Conservation (phyloP, 2,888 invertebrate genomes). For the Aphelenchoides bicaudatus region DNA sequence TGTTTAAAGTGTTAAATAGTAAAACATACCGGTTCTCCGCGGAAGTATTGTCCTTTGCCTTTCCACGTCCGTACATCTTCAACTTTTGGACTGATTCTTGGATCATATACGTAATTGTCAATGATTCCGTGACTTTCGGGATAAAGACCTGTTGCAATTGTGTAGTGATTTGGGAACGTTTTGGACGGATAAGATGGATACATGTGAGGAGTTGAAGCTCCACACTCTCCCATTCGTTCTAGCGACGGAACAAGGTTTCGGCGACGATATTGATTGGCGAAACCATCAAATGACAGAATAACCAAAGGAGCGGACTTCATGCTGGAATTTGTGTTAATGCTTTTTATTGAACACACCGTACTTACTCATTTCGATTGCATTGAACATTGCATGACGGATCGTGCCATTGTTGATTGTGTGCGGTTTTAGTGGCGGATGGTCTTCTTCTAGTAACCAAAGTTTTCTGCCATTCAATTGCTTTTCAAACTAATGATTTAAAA, state of each 20-base stretch:
- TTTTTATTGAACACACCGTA: too few species aligned
- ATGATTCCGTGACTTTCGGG: slow-evolving; percentile 52
- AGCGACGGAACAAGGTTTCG: slow-evolving; percentile 43
- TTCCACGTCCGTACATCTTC: slow-evolving; percentile 46
- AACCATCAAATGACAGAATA: slow-evolving; percentile 48
- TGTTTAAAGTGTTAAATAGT: background rate
- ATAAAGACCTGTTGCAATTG: slow-evolving; percentile 56
- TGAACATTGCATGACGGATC: slow-evolving; percentile 27
- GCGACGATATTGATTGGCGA: slow-evolving; percentile 45
- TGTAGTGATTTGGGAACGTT: slow-evolving; percentile 61
- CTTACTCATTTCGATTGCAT: slow-evolving; percentile 33
- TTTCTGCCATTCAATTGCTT: too few species aligned
- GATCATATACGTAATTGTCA: slow-evolving; percentile 50
- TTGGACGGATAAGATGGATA: slow-evolving; percentile 54
- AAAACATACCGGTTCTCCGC: slow-evolving; percentile 46
- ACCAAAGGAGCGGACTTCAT: slow-evolving; percentile 38
- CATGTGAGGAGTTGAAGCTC: slow-evolving; percentile 47
- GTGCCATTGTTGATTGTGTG: slow-evolving; percentile 27
- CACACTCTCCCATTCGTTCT: slow-evolving; percentile 46
- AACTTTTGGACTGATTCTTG: slow-evolving; percentile 39
- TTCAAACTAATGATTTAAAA: too few species aligned
- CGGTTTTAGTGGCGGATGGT: too few species aligned
- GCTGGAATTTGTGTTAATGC: slow-evolving; percentile 22
- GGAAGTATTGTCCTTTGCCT: slow-evolving; percentile 36
- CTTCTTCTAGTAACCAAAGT: too few species aligned